A percentile compares a stretch with the other conserved stretches of the same genome.
phyloP scores from a whole-genome alignment of 2,888 invertebrate species.

The Caenorhabditis doughertyi region DNA sequence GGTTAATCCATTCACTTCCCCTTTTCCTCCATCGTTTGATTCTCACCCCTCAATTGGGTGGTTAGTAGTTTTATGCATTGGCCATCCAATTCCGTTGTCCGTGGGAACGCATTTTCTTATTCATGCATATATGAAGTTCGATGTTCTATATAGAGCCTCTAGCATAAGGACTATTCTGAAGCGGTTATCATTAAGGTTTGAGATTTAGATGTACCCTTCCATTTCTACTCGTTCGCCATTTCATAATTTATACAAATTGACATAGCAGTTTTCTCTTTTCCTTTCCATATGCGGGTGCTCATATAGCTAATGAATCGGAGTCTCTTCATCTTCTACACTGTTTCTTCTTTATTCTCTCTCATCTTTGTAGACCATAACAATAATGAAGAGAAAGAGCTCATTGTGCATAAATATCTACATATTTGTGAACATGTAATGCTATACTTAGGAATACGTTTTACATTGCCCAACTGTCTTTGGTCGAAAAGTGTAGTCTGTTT shows the following conservation, averaged over 20 bases:
- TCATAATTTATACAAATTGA: neutral
- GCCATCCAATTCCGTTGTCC: neutral
- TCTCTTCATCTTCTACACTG: slow-evolving; percentile 3
- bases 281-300: neutral
- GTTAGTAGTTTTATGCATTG: slow-evolving; percentile 11
- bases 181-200: too few species aligned
- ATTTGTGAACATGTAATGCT: neutral
- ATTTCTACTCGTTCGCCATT: neutral
- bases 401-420: slow-evolving; percentile 42
- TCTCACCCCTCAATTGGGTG: slow-evolving; percentile 12
- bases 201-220: too few species aligned
- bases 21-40: neutral
- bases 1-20: slow-evolving; percentile 24
- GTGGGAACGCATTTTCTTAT: neutral
- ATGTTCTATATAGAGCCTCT: too few species aligned
- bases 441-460: slow-evolving; percentile 3
- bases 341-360: neutral
- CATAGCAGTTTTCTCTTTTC: neutral
- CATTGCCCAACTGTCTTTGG: slow-evolving; percentile 26
- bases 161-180: too few species aligned
- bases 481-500: neutral
- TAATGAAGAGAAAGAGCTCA: slow-evolving; percentile 26
- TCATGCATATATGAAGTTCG: neutral
- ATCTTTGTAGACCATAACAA: neutral
- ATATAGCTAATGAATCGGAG: slow-evolving; percentile 27